phyloP scores from a whole-genome alignment of 2,888 invertebrate species.

The Synanthedon myopaeformis region DNA sequence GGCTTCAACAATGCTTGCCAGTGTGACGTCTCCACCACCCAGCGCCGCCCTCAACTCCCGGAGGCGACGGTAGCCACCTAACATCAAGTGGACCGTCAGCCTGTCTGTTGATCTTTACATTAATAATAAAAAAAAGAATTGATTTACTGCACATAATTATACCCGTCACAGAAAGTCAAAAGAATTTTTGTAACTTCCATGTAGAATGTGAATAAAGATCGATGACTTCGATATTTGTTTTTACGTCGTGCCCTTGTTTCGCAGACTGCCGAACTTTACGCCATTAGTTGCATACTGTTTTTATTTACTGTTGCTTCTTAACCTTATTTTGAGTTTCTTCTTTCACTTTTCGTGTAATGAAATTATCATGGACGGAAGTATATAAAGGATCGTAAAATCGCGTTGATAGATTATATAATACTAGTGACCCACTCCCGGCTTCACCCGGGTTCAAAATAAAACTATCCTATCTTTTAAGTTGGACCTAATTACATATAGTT shows the following conservation, averaged over 20 bases:
- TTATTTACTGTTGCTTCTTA: conserved; percentile 17
- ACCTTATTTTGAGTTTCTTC: conserved; percentile 8
- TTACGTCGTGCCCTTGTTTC: conserved; percentile 7
- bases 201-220: conserved; percentile 5
- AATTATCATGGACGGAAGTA: background rate
- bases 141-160: too few species aligned
- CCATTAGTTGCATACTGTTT: conserved; percentile 14
- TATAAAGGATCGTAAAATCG: background rate
- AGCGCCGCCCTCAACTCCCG: too few species aligned
- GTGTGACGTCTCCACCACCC: too few species aligned
- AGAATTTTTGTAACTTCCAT: background rate
- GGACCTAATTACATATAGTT: too few species aligned
- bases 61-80: too few species aligned
- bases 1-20: too few species aligned
- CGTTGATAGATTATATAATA: background rate
- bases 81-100: too few species aligned
- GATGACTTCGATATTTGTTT: conserved; percentile 12
- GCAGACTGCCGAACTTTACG: conserved; percentile 13
- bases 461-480: too few species aligned
- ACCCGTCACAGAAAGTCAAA: background rate
- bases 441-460: too few species aligned
- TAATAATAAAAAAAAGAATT: too few species aligned
- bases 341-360: background rate
- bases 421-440: too few species aligned
- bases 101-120: too few species aligned